These are phyloP conservation scores for Dryobotodes eremita DNA, from an alignment of 2,888 invertebrate genomes.

Conservation along the genomic window DNA sequence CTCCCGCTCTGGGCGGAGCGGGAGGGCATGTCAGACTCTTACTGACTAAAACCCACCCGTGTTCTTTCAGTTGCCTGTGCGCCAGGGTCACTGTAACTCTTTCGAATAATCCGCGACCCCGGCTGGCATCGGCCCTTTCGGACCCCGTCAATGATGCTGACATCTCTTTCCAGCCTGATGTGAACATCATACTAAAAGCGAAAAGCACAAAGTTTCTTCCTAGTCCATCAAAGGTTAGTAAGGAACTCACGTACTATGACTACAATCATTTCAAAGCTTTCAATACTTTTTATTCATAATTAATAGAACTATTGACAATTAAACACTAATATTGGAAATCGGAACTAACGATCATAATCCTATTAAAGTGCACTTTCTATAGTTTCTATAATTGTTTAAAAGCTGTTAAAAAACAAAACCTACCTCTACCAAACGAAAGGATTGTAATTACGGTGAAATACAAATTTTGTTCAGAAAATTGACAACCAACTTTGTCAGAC, in stretches of 20 bases:
- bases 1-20: too few species aligned
- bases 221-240: neutral
- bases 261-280: neutral
- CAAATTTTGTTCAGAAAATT: neutral
- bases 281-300: conserved; percentile 12
- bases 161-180: too few species aligned
- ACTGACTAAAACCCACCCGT: too few species aligned
- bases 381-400: neutral
- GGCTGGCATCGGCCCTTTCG: too few species aligned
- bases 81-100: too few species aligned
- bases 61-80: too few species aligned
- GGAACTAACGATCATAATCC: neutral
- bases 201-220: neutral
- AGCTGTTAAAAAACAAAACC: neutral
- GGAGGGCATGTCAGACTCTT: too few species aligned
- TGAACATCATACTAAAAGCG: neutral
- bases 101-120: too few species aligned
- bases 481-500: neutral
- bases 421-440: neutral
- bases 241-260: neutral
- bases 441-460: neutral
- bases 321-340: conserved; percentile 12
- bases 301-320: neutral
- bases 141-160: too few species aligned
- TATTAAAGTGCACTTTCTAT: conserved; percentile 3